Percentiles rank a stretch among this genome's conserved stretches.
phyloP scores from a whole-genome alignment of 2,888 invertebrate species.

The Rotaria socialis region DNA sequence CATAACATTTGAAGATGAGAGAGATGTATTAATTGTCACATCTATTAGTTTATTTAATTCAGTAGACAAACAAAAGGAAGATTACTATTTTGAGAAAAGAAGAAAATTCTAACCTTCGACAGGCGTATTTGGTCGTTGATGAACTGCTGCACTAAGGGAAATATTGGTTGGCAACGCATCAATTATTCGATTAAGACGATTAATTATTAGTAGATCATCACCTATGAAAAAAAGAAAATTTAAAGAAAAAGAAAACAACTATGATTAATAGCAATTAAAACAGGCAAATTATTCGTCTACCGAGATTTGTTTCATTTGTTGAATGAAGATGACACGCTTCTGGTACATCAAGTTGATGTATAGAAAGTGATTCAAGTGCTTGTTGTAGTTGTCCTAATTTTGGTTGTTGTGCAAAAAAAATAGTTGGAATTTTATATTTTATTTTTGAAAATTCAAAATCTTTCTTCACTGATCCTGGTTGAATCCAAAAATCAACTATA shows the following conservation, averaged over 20 bases:
- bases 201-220: slow-evolving; percentile 59
- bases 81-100: too few relatives aligned
- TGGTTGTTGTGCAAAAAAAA: slow-evolving; percentile 55
- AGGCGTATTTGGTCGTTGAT: slow-evolving; percentile 56
- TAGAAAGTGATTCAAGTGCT: slow-evolving; percentile 53
- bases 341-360: slow-evolving; percentile 55
- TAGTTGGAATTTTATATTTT: slow-evolving; percentile 57
- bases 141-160: slow-evolving; percentile 55
- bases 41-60: not conserved
- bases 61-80: too few relatives aligned
- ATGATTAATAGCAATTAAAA: not conserved
- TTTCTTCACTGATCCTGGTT: slow-evolving; percentile 56
- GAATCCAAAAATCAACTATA: slow-evolving; percentile 59
- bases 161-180: slow-evolving; percentile 56
- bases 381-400: slow-evolving; percentile 54
- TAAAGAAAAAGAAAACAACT: slow-evolving; percentile 42
- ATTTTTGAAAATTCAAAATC: slow-evolving; percentile 59
- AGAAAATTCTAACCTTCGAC: slow-evolving; percentile 52
- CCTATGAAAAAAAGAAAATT: slow-evolving; percentile 54
- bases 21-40: not conserved
- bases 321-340: slow-evolving; percentile 58
- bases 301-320: slow-evolving; percentile 54
- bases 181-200: slow-evolving; percentile 56
- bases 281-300: not conserved
- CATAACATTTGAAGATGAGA: not conserved